Conservation (phyloP, 1,140 invertebrate species). For the Gryllus bimaculatus region DNA sequence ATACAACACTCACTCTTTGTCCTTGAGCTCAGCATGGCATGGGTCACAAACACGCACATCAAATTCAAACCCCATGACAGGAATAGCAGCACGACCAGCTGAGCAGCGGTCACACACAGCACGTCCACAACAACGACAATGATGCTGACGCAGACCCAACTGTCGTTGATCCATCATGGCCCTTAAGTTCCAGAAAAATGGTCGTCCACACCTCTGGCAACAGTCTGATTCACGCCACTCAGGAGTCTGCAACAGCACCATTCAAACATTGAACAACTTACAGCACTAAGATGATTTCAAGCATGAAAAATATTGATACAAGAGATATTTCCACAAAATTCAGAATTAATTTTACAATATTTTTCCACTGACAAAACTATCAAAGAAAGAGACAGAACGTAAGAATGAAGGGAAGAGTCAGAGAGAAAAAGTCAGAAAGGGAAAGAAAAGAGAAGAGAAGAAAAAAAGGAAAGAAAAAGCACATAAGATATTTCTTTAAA, state of each 20-base stretch:
- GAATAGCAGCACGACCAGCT: slow-evolving; percentile 76
- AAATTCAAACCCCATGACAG: slow-evolving; percentile 96
- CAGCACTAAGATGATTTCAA: no score
- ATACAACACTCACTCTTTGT: slow-evolving; percentile 63
- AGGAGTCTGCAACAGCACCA: slow-evolving; percentile 57
- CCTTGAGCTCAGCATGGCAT: slow-evolving; percentile 73
- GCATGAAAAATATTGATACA: background rate
- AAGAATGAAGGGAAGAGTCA: no score
- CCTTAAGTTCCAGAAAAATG: slow-evolving; percentile 97
- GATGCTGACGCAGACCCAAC: slow-evolving; percentile 82
- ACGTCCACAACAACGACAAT: slow-evolving; percentile 82
- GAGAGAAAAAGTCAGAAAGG: no score
- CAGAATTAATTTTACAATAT: slow-evolving; percentile 3
- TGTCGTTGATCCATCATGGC: slow-evolving; percentile 97
- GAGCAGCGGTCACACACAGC: slow-evolving; percentile 90
- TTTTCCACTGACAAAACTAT: no score
- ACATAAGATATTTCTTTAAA: no score
- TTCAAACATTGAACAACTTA: no score
- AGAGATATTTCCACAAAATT: background rate
- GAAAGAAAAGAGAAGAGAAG: no score
- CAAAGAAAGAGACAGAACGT: no score
- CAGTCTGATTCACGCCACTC: slow-evolving; percentile 88
- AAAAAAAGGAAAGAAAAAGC: no score
- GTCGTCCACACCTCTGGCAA: slow-evolving; percentile 85
- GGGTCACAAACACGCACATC: slow-evolving; percentile 90